A percentile compares a stretch with the other conserved stretches of the same genome.
phyloP scores from a whole-genome alignment of 2,888 invertebrate genomes.

The Tanytarsus gracilentus region DNA sequence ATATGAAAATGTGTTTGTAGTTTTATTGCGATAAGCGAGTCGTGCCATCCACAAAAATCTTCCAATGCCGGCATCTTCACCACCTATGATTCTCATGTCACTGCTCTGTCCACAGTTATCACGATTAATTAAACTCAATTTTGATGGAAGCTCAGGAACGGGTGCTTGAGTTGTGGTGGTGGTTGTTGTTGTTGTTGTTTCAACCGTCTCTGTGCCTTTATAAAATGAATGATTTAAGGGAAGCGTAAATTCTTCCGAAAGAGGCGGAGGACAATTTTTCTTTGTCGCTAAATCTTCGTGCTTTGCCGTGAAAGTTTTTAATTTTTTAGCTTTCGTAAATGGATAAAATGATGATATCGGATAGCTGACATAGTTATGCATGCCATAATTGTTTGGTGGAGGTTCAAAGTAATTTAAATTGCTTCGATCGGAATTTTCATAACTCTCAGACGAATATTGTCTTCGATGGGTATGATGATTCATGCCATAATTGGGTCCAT shows the following conservation, averaged over 20 bases:
- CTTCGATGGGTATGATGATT: not conserved
- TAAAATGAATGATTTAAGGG: constrained; percentile 9
- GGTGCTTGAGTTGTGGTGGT: not conserved
- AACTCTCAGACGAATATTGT: not conserved
- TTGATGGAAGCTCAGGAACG: not conserved
- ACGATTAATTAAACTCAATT: constrained; percentile 31
- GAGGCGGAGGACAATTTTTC: constrained; percentile 38
- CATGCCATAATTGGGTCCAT: not conserved
- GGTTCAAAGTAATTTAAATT: too few relatives aligned
- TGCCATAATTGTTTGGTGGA: too few relatives aligned
- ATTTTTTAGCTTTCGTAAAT: not conserved
- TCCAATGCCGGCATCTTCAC: constrained; percentile 44
- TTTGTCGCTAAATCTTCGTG: constrained; percentile 31
- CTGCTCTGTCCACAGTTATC: constrained; percentile 38
- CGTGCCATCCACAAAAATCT: constrained; percentile 54
- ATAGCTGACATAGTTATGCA: not conserved
- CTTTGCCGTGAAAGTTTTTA: not conserved
- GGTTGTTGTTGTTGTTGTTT: not conserved
- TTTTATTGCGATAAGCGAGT: constrained; percentile 41
- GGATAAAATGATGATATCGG: not conserved
- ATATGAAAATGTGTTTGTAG: constrained; percentile 36
- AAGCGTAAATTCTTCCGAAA: constrained; percentile 35
- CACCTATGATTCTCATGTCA: constrained; percentile 43
- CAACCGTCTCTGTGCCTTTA: not conserved
- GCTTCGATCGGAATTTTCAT: too few relatives aligned